Evolutionary conservation across 2,797 vertebrate species (phyloP), one percentile per base, ranked within the genome.

Genomic region (Tadarida brasiliensis): DNA sequence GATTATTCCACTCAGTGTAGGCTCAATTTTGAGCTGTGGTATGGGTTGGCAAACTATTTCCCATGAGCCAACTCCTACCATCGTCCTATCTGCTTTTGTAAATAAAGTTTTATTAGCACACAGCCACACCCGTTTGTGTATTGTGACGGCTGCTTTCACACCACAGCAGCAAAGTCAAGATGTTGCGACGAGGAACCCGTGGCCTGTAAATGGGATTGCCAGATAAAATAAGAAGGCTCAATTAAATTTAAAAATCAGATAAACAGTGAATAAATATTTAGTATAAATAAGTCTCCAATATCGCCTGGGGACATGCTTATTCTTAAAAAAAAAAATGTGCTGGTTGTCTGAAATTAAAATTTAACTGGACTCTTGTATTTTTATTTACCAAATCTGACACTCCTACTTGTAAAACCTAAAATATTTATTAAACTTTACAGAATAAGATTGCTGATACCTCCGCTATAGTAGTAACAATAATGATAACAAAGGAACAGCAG

Each of bases 141-240:
- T 68, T 83, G 15, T 70, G 44, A 73, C 2, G 24, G n/a, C 85
- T 93, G 20, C 39, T 86, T 90, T 83, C 56, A 77, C 3, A 28
- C n/a, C 20, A 49, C 51, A 57, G 77, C 8, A 78, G 28, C 35
- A 74, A 54, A 90, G 49, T 91, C 63, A 39, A 57, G 74, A 70
- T 22, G 57, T 26, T 71, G 20, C 19, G 76, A 26, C 28, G 89
- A 70, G 71, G 30, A 84, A 76, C 54, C 16, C 8, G 26, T 30
- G 57, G 16, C n/a, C 51, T 61, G 1, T 57, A 56, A 93, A 56
- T n/a, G 54, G 22, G 11, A 19, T 92, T 94, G 6, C n/a, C 49
- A 78, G 39, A 71, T 94, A 90, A 84, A 85, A 80, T 28, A 83
- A 84, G 39, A 94, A 94, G 17, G 7, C 39, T 70, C 67, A 59